Evolutionary conservation across 1,140 invertebrate species (phyloP), one percentile per base, ranked within the genome.

Genomic region (Drosophila murphyi): DNA sequence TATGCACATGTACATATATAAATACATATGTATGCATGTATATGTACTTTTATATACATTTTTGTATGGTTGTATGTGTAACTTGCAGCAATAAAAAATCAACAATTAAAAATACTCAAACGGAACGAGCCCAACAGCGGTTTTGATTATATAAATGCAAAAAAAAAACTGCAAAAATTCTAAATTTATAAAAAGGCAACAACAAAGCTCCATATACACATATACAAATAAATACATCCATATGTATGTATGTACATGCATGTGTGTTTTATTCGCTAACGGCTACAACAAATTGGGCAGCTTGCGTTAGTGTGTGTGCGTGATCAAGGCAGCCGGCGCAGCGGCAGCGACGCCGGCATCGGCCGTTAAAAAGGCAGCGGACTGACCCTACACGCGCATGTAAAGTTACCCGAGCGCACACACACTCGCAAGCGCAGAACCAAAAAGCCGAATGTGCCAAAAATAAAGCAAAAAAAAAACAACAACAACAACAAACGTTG

Each of bases 351-450:
- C 74, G 86, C 54, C 39, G 55, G 59, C 85, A 80, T 52, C 67
- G 86, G 65, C 85, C 61, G 81, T 88, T 85, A 88, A 88, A 88
- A 89, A 80, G 88, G 69, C 81, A 80, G 81, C 79, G 68, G 80
- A 87, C 85, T 80, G 80, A 87, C 85, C 86, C 86, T 90, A 90
- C 85, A 90, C 85, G 86, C 86, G 86, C 81, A 90, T 89, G 86
- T 90, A 89, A 89, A 89, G 75, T 81, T 89, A 76, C 64, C 81
- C 69, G 80, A 71, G 69, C 73, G 63, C 55, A 87, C 64, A 45
- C 47, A 62, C 60, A 50, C 50, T 61, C 47, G 56, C 68, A 57
- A 56, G 68, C 51, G 59, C 71, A 77, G 51, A 67, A 62, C 72
- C 72, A 72, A 79, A 76, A 60, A 72, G 74, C 60, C 74, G 80